Conservation (phyloP, 2,113 vertebrate genomes). For the Leptobrachium ailaonicum region DNA sequence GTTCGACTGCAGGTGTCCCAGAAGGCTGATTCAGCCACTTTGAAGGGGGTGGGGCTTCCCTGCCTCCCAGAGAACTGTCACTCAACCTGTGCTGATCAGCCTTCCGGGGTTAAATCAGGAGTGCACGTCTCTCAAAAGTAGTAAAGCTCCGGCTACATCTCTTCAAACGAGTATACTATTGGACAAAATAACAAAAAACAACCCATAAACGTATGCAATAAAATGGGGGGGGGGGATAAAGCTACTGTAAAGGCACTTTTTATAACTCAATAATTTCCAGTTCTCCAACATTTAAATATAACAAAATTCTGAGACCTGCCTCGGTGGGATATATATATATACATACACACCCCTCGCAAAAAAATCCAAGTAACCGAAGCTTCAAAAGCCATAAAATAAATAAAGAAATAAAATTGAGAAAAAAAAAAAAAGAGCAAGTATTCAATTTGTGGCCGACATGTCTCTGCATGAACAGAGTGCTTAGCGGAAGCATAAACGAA, state of each 20-base stretch:
- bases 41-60: too few species aligned
- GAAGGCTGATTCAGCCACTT: too few species aligned
- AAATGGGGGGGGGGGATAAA: background rate
- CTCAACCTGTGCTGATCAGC: too few species aligned
- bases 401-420: too few species aligned
- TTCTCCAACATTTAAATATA: background rate
- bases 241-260: background rate
- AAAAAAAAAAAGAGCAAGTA: background rate
- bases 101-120: too few species aligned
- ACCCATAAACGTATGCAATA: background rate
- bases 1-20: too few species aligned
- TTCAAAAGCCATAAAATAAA: background rate
- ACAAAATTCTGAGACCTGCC: constrained; percentile 4
- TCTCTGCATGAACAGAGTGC: constrained; percentile 37
- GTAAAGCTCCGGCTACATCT: background rate
- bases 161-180: background rate
- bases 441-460: constrained; percentile 18
- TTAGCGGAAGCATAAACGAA: constrained; percentile 8
- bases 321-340: background rate
- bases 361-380: constrained; percentile 12
- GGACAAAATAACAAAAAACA: too few species aligned
- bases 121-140: too few species aligned
- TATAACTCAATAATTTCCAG: constrained; percentile 2
- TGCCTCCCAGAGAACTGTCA: too few species aligned
- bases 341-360: too few species aligned